A percentile compares a stretch with the other conserved stretches of the same genome.
These are phyloP conservation scores for Myotis lucifugus DNA, from an alignment of 2,113 vertebrate species.

Conservation along the genomic window DNA sequence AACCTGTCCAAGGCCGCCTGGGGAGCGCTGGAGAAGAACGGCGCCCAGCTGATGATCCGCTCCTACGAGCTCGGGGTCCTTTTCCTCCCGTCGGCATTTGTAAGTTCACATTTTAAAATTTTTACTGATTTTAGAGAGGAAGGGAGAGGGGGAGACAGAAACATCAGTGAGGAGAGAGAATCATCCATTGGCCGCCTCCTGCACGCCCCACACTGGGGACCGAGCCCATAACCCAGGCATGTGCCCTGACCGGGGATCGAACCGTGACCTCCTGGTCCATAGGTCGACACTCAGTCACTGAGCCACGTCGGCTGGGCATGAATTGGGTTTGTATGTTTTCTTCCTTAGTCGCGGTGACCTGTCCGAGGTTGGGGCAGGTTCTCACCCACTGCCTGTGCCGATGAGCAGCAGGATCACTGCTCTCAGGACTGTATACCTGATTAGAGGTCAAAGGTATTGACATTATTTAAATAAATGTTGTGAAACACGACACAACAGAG, in stretches of 20 bases:
- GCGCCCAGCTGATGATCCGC: conserved; percentile 95
- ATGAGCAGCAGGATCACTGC: rapidly evolving
- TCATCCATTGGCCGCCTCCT: no score
- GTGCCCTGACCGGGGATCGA: no score
- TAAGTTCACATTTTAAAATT: conserved; percentile 85
- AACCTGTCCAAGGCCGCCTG: conserved; percentile 99
- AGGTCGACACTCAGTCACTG: no score
- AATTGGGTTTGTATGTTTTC: not conserved
- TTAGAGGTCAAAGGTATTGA: not conserved
- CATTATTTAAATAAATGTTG: not conserved
- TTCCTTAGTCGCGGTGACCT: not conserved
- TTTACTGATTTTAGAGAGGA: no score
- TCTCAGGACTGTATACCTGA: not conserved
- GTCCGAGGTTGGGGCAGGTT: rapidly evolving
- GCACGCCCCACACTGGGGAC: no score
- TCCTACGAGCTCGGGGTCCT: conserved; percentile 98
- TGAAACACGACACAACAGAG: no score
- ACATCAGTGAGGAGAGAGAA: no score
- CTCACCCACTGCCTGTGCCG: not conserved
- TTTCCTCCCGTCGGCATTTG: conserved; percentile 93
- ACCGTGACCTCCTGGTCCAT: no score
- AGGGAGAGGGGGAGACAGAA: no score
- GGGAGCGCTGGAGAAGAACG: conserved; percentile 96
- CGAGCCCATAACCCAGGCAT: no score
- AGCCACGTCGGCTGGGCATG: no score